These are phyloP conservation scores for Gonioctena quinquepunctata DNA, from an alignment of 1,140 invertebrate genomes.

Conservation along the genomic window DNA sequence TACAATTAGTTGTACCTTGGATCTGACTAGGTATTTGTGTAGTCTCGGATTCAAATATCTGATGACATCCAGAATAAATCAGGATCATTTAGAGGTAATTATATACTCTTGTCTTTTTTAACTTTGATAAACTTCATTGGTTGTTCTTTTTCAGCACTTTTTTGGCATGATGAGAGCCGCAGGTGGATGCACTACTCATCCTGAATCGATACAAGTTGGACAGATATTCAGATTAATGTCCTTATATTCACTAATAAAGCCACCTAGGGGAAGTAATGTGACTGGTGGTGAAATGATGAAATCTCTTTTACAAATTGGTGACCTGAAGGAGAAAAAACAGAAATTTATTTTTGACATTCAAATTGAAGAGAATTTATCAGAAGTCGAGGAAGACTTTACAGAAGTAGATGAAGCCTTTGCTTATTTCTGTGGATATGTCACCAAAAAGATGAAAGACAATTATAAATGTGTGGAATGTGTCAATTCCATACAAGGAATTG, in stretches of 20 bases:
- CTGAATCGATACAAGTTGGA: constrained; percentile 21
- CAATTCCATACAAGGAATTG: neutral
- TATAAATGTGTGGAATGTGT: neutral
- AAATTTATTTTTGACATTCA: neutral
- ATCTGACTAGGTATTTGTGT: constrained; percentile 12
- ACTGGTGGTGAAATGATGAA: constrained; percentile 8
- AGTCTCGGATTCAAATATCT: constrained; percentile 25
- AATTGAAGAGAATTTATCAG: neutral
- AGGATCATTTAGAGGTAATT: constrained; percentile 20
- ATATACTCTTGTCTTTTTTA: neutral
- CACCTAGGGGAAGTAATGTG: constrained; percentile 7
- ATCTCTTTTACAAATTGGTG: neutral
- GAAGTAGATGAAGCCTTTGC: constrained; percentile 16
- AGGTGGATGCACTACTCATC: constrained; percentile 16
- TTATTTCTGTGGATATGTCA: constrained; percentile 16
- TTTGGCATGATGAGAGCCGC: constrained; percentile 15
- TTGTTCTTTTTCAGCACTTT: constrained; percentile 11
- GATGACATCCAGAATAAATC: constrained; percentile 22
- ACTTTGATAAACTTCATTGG: neutral
- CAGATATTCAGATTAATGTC: constrained; percentile 16
- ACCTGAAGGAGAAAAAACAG: neutral
- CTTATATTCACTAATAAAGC: constrained; percentile 12
- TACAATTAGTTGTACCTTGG: constrained; percentile 11
- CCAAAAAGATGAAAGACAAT: neutral
- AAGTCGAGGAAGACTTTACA: neutral